Evolutionary conservation across 2,888 invertebrate species (phyloP).

Genomic region (Punctoribates punctum): DNA sequence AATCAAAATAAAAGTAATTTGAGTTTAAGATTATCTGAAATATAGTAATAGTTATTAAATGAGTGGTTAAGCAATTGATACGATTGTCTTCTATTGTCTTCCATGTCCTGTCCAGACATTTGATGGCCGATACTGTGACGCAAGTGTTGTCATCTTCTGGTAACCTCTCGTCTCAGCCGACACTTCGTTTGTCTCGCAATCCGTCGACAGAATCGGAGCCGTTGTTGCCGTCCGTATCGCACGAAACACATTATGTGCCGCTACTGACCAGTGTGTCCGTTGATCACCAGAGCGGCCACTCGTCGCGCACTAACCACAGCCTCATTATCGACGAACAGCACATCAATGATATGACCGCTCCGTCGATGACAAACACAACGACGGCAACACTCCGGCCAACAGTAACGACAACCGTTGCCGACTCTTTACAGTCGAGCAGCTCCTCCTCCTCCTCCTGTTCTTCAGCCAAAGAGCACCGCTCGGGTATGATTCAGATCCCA

Average conservation of each 20-base stretch:
- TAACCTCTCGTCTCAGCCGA: not conserved
- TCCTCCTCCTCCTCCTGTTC: not conserved
- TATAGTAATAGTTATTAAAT: too few species aligned
- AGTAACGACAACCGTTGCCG: constrained; percentile 16
- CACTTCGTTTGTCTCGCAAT: not conserved
- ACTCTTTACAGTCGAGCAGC: not conserved
- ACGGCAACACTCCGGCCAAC: constrained; percentile 19
- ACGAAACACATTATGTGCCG: constrained; percentile 38
- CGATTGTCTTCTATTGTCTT: not conserved
- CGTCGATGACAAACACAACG: constrained; percentile 21
- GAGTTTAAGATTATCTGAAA: too few species aligned
- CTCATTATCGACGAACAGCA: not conserved
- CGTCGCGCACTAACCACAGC: constrained; percentile 20
- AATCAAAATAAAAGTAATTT: too few species aligned
- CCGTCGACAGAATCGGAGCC: constrained; percentile 36
- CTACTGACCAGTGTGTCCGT: constrained; percentile 16
- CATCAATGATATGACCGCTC: not conserved
- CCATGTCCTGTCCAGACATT: constrained; percentile 3
- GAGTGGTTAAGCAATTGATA: too few species aligned
- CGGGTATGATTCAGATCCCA: constrained; percentile 19
- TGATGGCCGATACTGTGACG: constrained; percentile 21
- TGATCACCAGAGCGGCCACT: not conserved
- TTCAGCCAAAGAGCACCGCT: constrained; percentile 15
- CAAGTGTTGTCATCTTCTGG: constrained; percentile 2
- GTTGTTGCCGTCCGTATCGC: constrained; percentile 39